A percentile compares a stretch with the other conserved stretches of the same genome.
Evolutionary conservation across 2,113 vertebrate species (phyloP).

Genomic region (Dipodomys stephensi): DNA sequence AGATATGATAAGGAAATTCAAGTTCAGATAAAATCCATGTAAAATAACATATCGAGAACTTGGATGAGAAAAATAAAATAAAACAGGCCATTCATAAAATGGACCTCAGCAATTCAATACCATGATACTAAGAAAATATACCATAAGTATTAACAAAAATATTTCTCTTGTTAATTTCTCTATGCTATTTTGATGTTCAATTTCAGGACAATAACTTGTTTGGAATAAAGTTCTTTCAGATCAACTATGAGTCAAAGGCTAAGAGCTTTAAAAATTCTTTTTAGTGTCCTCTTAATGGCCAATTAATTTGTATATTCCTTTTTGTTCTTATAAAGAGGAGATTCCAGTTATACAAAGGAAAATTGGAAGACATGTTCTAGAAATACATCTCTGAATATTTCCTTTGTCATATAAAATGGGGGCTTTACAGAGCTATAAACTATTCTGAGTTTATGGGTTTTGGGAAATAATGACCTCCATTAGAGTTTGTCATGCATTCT

Average conservation of each 20-base stretch:
- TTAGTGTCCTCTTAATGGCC: not conserved
- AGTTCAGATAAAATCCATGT: not conserved
- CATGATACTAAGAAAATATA: not conserved
- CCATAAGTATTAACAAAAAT: not conserved
- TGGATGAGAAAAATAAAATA: not conserved
- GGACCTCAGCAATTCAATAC: not conserved
- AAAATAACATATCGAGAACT: not conserved
- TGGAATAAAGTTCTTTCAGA: slow-evolving; percentile 19
- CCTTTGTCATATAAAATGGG: slow-evolving; percentile 39
- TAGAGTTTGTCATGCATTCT: slow-evolving; percentile 34
- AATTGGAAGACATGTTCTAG: slow-evolving; percentile 8
- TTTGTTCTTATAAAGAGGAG: not conserved
- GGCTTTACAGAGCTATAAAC: slow-evolving; percentile 44
- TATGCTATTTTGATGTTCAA: not conserved
- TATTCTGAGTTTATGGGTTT: slow-evolving; percentile 51
- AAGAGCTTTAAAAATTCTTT: not conserved
- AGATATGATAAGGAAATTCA: not conserved
- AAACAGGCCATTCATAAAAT: not conserved
- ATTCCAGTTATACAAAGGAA: not conserved
- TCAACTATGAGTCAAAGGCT: not conserved
- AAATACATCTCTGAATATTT: slow-evolving; percentile 41
- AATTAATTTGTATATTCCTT: not conserved
- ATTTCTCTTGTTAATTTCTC: not conserved
- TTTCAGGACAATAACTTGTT: not conserved
- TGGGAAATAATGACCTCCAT: slow-evolving; percentile 62